Evolutionary conservation across 2,113 vertebrate species (phyloP).

Genomic region (Acanthochromis polyacanthus): DNA sequence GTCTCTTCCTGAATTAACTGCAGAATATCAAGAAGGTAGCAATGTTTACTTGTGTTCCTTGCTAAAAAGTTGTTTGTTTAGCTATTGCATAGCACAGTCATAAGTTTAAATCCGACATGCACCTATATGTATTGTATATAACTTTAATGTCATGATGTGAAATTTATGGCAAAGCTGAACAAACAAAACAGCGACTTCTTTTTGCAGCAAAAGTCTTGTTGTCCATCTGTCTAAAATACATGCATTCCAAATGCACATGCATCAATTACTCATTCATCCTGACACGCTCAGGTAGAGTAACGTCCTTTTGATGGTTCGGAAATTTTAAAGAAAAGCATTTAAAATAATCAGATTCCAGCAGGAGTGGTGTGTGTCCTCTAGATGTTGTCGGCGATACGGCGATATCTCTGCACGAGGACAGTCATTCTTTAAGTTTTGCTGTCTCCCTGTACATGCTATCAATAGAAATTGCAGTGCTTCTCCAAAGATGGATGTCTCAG

Average conservation of each 20-base stretch:
- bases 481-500: conserved; percentile 79
- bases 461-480: conserved; percentile 73
- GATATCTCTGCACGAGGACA: conserved; percentile 74
- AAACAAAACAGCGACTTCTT: conserved; percentile 44
- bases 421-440: conserved; percentile 81
- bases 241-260: conserved; percentile 51
- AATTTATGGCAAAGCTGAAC: conserved; percentile 32
- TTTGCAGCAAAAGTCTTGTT: conserved; percentile 30
- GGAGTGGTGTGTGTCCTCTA: conserved; percentile 83
- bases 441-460: conserved; percentile 78
- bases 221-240: conserved; percentile 48
- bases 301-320: conserved; percentile 79
- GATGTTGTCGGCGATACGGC: conserved; percentile 79
- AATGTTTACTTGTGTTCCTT: conserved; percentile 45
- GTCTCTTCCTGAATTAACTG: conserved; percentile 62
- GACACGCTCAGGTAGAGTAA: conserved; percentile 80
- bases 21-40: conserved; percentile 39
- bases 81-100: conserved; percentile 18
- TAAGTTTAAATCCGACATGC: conserved; percentile 24
- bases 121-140: conserved; percentile 19
- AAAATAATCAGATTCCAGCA: conserved; percentile 79
- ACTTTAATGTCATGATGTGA: conserved; percentile 4
- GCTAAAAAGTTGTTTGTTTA: conserved; percentile 36
- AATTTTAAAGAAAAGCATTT: conserved; percentile 81
- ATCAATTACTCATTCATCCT: conserved; percentile 78